These are phyloP conservation scores for Genyomyrus donnyi DNA, from an alignment of 2,113 vertebrate genomes.

Conservation along the genomic window DNA sequence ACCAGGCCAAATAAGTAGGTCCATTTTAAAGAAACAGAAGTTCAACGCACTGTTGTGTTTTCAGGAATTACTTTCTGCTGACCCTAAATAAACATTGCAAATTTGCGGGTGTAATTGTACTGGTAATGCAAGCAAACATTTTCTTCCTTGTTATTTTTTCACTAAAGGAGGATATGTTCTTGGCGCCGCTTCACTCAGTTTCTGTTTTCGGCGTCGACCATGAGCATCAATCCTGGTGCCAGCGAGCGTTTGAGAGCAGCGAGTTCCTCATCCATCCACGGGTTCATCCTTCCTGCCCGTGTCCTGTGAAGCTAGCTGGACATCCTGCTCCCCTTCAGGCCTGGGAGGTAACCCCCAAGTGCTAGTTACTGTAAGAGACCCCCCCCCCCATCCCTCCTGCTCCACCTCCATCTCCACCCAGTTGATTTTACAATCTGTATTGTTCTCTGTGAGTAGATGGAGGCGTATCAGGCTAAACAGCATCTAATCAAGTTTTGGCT, in stretches of 20 bases:
- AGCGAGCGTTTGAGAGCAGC: not conserved
- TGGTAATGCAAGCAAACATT: slow-evolving; percentile 11
- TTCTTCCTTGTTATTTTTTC: not conserved
- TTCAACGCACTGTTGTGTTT: slow-evolving; percentile 17
- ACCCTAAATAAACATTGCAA: slow-evolving; percentile 16
- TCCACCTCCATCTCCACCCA: not conserved
- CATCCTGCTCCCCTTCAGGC: not conserved
- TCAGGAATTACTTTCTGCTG: not conserved
- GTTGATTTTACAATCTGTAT: not conserved
- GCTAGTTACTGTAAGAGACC: not conserved
- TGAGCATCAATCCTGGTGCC: slow-evolving; percentile 24
- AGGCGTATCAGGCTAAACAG: not conserved
- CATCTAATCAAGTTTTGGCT: not conserved
- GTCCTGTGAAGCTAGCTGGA: not conserved
- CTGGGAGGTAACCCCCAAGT: not conserved
- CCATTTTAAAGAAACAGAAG: slow-evolving; percentile 15
- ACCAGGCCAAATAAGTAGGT: not conserved
- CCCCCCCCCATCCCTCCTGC: not conserved
- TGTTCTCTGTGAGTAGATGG: not conserved
- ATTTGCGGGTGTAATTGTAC: slow-evolving; percentile 8
- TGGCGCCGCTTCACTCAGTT: slow-evolving; percentile 19
- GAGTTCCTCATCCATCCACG: not conserved
- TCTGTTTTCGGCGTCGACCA: slow-evolving; percentile 32
- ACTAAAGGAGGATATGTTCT: not conserved
- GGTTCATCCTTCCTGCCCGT: slow-evolving; percentile 6